A percentile compares a stretch with the other conserved stretches of the same genome.
Conservation (phyloP, 1,140 invertebrate genomes). For the Drosophila tsacasi region DNA sequence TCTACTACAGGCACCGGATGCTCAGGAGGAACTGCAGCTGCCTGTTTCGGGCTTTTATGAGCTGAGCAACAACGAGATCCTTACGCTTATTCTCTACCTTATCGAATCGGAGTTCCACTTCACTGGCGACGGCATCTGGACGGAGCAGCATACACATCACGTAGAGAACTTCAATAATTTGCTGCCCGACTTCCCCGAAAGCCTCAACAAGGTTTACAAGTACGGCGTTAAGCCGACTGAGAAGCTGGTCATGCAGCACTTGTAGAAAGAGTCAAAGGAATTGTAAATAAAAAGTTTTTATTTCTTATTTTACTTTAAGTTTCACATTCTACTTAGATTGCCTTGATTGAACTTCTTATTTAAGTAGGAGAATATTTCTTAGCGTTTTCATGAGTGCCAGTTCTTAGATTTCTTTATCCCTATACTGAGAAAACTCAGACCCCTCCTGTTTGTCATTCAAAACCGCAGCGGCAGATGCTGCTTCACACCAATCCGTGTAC, state of each 20-base stretch:
- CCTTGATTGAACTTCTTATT: not conserved
- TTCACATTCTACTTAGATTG: not conserved
- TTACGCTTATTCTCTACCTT: slow-evolving; percentile 84
- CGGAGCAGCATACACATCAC: slow-evolving; percentile 76
- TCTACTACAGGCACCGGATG: slow-evolving; percentile 55
- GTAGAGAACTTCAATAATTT: slow-evolving; percentile 84
- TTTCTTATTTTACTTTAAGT: too few species aligned
- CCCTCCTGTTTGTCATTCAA: not conserved
- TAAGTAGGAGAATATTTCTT: not conserved
- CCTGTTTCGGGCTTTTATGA: slow-evolving; percentile 37
- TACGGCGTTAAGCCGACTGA: slow-evolving; percentile 75
- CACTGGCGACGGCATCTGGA: slow-evolving; percentile 86
- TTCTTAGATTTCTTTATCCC: not conserved
- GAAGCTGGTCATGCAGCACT: slow-evolving; percentile 48
- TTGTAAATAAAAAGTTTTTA: slow-evolving; percentile 39
- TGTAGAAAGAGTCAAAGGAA: slow-evolving; percentile 23
- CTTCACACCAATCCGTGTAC: not conserved
- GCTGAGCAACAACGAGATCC: slow-evolving; percentile 66
- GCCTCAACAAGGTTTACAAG: slow-evolving; percentile 80
- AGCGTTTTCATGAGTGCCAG: not conserved
- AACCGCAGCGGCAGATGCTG: too few species aligned
- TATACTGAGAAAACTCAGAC: not conserved
- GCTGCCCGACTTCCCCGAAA: slow-evolving; percentile 80
- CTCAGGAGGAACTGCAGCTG: slow-evolving; percentile 68
- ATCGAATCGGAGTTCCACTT: slow-evolving; percentile 85